Base-by-base conservation (phyloP, 2,113 vertebrate species). In the Syrrhaptes paradoxus region DNA sequence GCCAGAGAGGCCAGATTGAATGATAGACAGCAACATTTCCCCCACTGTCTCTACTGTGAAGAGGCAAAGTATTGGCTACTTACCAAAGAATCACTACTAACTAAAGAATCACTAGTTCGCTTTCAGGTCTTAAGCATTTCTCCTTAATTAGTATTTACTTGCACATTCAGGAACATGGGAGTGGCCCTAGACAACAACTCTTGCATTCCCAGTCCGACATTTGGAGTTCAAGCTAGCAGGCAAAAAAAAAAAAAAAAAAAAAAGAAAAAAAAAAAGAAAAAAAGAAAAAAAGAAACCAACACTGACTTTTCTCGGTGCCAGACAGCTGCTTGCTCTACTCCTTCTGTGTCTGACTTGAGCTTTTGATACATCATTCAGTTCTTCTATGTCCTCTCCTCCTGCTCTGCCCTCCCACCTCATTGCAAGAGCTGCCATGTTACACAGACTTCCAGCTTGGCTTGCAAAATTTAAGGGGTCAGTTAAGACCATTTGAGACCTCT, bases 401-500 rank as follows among this genome's bases (percentile, higher is more conserved):
- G n/a, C 48, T 62, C 38, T 67, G 70, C 54, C 34, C 22, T 93
- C 66, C 51, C 80, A 95, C 85, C 90, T 95, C 93, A 87, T 49
- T 93, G 87, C 68, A 94, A 90, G 84, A 96, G 92, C 89, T 87
- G 17, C 85, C 85, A 78, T 18, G 57, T 94, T 87, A 91, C 45
- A 89, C 52, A 68, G 63, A 91, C 87, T 97, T 95, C 73, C 72
- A 93, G 7, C 67, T 88, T 87, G 74, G 59, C 82, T 87, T 95
- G 74, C 54, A 67, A 52, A 34, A 86, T 73, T 51, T 94, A 91
- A 85, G 72, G 65, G 49, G 66, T 95, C 48, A 8, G 89, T 93
- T 51, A 96, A 96, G 89, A 94, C 74, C 92, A 95, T 83, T 72
- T 97, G 90, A 91, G 62, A 90, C 57, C 85, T 90, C 48, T 54